Base-by-base conservation (phyloP, 2,888 invertebrate species). In the Pheosia gnoma region DNA sequence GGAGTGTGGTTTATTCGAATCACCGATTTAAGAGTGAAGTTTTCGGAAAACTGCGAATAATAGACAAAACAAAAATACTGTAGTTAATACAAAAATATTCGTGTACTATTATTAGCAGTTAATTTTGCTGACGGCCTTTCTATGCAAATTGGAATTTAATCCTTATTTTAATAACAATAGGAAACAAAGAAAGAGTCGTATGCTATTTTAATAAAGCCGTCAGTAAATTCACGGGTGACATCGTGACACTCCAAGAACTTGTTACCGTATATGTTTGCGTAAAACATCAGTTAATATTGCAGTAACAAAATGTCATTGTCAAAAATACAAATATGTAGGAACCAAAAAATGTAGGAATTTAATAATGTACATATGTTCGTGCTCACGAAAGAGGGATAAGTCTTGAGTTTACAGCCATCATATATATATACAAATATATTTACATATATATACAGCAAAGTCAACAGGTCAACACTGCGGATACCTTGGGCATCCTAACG, bases 401-500 rank as follows among this genome's bases (percentile, higher is more conserved):
- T 92, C 87, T 88, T 85, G 71, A 92, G 89, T 89, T 91, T 91
- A 88, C 91, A 93, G 91, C 89, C 82, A 75, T 76, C 75, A 77
- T 74, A 71, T 61, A 66, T 67, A 64, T 73, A 71, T 71, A 71
- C 68, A 77, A 75, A 75, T 77, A 82, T 79, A 83, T 75, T 43
- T 25, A 25, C 9, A 80, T 81, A 79, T 79, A 79, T 82, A 83
- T 81, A 82, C 83, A 87, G 78, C 82, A 85, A 84, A 86, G 85
- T 87, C 90, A 84, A 86, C 89, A 90, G 90, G 88, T 90, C 90
- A 86, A 85, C 91, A 90, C 90, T 79, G 80, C 90, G 86, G 89
- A 91, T 88, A 88, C 88, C 85, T 90, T 91, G 93, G 93, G 93
- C 93, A 93, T 93, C 92, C 93, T 88, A 80, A 90, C 91, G 93